phyloP scores from a whole-genome alignment of 2,888 invertebrate species.

The Erebia epiphron region DNA sequence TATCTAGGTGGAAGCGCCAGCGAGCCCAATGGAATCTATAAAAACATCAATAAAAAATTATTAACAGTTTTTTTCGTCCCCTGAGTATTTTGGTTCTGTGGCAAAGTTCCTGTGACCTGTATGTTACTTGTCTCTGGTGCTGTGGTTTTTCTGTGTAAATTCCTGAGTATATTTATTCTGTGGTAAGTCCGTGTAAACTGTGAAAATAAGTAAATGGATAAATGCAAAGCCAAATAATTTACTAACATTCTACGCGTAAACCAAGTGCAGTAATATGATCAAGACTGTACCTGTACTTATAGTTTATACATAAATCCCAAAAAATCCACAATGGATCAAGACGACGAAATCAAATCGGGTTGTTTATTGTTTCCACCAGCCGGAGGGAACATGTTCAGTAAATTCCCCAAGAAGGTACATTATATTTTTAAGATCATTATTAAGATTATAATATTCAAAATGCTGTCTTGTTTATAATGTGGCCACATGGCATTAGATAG shows the following conservation, averaged over 20 bases:
- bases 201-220: too few relatives aligned
- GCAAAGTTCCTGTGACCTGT: too few relatives aligned
- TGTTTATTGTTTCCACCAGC: conserved; percentile 89
- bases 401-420: conserved; percentile 89
- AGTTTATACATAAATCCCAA: conserved; percentile 11
- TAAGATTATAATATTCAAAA: background rate
- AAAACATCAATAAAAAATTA: too few relatives aligned
- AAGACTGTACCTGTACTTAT: background rate
- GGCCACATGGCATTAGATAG: conserved; percentile 16
- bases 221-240: conserved; percentile 19
- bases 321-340: conserved; percentile 84
- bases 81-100: background rate
- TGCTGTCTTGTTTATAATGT: background rate
- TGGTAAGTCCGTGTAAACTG: background rate
- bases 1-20: too few relatives aligned
- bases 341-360: conserved; percentile 89
- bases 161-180: background rate
- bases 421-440: background rate
- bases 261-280: conserved; percentile 27
- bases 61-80: too few relatives aligned
- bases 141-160: too few relatives aligned
- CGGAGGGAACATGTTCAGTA: conserved; percentile 84
- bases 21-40: too few relatives aligned
- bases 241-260: conserved; percentile 4
- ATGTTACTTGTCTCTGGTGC: too few relatives aligned